phyloP scores from a whole-genome alignment of 2,797 vertebrate species.

The Chromis chromis region DNA sequence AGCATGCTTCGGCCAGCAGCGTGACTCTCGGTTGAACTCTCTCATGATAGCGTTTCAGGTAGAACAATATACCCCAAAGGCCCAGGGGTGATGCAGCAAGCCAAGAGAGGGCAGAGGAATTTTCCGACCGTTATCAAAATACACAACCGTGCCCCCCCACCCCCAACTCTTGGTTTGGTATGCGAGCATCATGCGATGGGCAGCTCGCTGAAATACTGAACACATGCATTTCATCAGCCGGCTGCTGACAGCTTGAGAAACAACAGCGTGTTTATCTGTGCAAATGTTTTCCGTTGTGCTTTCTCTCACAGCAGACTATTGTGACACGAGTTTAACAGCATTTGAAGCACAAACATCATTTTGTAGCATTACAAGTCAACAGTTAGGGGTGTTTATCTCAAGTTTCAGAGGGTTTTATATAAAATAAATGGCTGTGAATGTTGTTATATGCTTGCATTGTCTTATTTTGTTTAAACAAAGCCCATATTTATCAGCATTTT shows the following conservation, averaged over 20 bases:
- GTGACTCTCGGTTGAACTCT: constrained; percentile 64
- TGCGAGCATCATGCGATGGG: constrained; percentile 53
- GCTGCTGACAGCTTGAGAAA: constrained; percentile 67
- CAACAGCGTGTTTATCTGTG: constrained; percentile 43
- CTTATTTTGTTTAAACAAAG: no score
- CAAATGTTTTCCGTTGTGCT: constrained; percentile 30
- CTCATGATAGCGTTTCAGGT: constrained; percentile 50
- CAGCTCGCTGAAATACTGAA: constrained; percentile 39
- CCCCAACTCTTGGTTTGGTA: constrained; percentile 42
- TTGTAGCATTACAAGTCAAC: not conserved
- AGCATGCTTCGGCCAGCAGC: constrained; percentile 19
- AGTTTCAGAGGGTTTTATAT: not conserved
- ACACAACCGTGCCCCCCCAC: constrained; percentile 48
- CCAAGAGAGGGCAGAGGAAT: constrained; percentile 62
- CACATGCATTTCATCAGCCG: constrained; percentile 47
- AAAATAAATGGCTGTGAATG: no score
- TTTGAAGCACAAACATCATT: not conserved
- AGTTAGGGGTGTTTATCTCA: not conserved
- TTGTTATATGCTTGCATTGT: no score
- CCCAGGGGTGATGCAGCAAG: constrained; percentile 40
- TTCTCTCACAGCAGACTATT: constrained; percentile 18
- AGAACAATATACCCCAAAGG: constrained; percentile 39
- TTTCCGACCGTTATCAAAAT: constrained; percentile 70
- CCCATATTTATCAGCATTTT: no score
- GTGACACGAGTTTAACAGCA: constrained; percentile 9